Base-by-base conservation (phyloP, 2,113 vertebrate genomes). In the Oryzias woworae region DNA sequence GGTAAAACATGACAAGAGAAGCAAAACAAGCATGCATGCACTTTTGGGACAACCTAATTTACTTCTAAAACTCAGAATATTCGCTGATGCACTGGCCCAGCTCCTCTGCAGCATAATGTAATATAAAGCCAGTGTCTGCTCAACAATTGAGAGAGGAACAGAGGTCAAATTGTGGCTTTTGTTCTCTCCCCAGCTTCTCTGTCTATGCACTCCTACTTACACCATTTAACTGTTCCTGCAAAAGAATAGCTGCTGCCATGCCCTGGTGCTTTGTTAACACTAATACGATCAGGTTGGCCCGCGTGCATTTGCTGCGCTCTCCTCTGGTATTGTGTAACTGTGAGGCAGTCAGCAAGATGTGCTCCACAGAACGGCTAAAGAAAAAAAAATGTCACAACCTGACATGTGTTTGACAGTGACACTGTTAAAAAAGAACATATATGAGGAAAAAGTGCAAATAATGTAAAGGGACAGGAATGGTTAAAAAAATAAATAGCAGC, bases 251-350 rank as follows among this genome's bases (percentile, higher is more conserved):
- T 18, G 16, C 73, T 48, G 88, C 90, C 83, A 82, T 66, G 68
- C 71, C 68, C 15, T 62, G 65, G 73, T 26, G 70, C 92, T 92
- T 93, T 91, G 91, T 91, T 93, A 90, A 89, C 91, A 86, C 88
- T 92, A 94, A 93, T 88, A 91, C 87, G 89, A 94, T 94, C 91
- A 92, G 85, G 24, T 36, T 41, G 20, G 36, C 8, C 41, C 53
- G 64, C 23, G 72, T 81, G 77, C 69, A 58, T 86, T 89, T 49
- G 83, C 77, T 26, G 26, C 59, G 23, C 60, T 72, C 56, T 17
- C 50, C 69, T 18, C 58, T 49, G 49, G 23, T 63, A 78, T 86
- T 87, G 84, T 88, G 75, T 23, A 58, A 50, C 67, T 52, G 23
- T 48, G 80, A 46, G 81, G 58, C 66, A 67, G 78, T 86, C 81